phyloP scores from a whole-genome alignment of 2,113 vertebrate species.

The Struthio camelus region DNA sequence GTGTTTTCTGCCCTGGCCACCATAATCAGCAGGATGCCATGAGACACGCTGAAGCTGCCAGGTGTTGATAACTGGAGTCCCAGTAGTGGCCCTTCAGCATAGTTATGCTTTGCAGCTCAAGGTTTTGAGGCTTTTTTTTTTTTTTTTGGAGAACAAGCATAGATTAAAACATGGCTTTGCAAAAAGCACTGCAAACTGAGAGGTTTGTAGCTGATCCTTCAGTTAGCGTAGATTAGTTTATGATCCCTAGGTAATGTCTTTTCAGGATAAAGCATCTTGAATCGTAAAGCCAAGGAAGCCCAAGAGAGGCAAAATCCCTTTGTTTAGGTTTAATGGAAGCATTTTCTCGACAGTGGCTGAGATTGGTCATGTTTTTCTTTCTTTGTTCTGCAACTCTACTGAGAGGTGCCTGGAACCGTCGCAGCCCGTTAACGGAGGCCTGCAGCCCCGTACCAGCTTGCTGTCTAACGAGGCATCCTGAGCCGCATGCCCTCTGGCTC shows the following conservation, averaged over 20 bases:
- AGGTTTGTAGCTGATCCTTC: not conserved
- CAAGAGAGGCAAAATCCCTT: not conserved
- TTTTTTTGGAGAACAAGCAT: not conserved
- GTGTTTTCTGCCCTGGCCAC: not conserved
- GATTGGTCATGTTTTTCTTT: not conserved
- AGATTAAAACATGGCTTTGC: not conserved
- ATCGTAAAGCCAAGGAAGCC: not conserved
- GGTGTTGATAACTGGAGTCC: too few species aligned
- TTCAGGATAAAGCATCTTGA: not conserved
- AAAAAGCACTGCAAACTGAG: accelerated
- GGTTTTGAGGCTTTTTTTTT: not conserved
- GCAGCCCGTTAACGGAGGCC: not conserved
- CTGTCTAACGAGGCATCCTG: not conserved
- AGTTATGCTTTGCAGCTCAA: not conserved
- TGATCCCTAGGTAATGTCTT: conserved; percentile 7
- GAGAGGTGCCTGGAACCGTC: not conserved
- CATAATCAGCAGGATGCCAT: accelerated
- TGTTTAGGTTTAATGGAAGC: not conserved
- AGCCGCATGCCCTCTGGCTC: too few species aligned
- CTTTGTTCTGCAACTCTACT: not conserved
- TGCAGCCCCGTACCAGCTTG: not conserved
- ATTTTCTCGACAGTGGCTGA: not conserved
- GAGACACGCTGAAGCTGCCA: accelerated
- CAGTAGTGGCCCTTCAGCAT: not conserved
- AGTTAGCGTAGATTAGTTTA: not conserved